These are phyloP conservation scores for Threskiornis aethiopicus DNA, from an alignment of 2,797 vertebrate genomes.

Conservation along the genomic window DNA sequence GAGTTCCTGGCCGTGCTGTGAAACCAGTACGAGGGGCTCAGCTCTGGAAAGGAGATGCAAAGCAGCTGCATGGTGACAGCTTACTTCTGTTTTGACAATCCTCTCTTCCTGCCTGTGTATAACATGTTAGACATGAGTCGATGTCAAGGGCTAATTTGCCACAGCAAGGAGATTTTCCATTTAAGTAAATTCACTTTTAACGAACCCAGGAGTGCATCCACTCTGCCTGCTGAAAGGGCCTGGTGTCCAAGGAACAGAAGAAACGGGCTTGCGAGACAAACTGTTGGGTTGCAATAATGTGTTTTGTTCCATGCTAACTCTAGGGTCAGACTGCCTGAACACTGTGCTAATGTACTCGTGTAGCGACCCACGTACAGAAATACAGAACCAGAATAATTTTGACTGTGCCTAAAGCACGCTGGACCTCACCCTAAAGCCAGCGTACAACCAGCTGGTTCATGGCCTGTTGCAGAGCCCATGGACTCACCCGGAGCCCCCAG, in stretches of 20 bases:
- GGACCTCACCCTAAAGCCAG: neutral
- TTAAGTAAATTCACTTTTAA: neutral
- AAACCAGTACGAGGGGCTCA: neutral
- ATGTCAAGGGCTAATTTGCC: neutral
- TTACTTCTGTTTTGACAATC: neutral
- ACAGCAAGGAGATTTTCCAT: neutral
- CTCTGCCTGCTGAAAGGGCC: neutral
- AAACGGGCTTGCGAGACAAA: fast-evolving
- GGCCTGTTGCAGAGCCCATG: neutral
- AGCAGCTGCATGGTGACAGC: neutral
- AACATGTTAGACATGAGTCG: neutral
- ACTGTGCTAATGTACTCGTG: neutral
- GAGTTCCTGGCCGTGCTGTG: neutral
- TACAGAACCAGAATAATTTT: neutral
- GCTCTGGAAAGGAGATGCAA: neutral
- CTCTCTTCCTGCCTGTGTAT: neutral
- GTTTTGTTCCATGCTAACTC: neutral
- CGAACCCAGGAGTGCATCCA: neutral
- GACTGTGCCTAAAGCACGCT: fast-evolving
- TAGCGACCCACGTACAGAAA: neutral
- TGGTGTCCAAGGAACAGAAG: fast-evolving
- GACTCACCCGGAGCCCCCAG: neutral
- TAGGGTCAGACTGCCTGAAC: neutral
- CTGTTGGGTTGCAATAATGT: neutral
- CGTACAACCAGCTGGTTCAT: neutral